Evolutionary conservation across 64 coral and sea anemone species (phyloP), one percentile per base, ranked within the genome.

Genomic region (Platygyra sinensis): DNA sequence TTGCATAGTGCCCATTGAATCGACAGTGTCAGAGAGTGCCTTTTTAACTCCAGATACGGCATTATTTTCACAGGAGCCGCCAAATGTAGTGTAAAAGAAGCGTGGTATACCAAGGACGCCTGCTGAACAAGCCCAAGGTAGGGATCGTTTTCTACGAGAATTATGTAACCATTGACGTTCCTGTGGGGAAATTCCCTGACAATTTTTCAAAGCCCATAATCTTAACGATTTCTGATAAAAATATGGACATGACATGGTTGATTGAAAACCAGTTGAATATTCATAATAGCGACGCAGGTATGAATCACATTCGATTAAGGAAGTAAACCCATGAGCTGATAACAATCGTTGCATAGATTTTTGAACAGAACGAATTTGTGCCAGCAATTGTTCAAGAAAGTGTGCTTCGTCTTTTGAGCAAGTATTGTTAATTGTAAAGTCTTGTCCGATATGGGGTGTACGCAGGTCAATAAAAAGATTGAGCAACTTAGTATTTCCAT

Each of bases 401-500:
- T 60, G 28, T 19, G 32, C 3, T 15, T 65, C 16, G 10, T 30
- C 9, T 30, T 22, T 0, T 9, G 17, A 28, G 14, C 75, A 78
- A 27, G 75, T 82, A 30, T 82, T 39, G 38, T 82, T 82, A 20
- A 82, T 39, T 16, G 79, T 65, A 16, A 82, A 82, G 8, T 82
- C 60, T 4, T 16, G 57, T 1, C 79, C 79, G 6, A 82, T 65
- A 19, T 16, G 8, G 4, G 79, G 79, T 39, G 57, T 62, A 14
- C 75, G 75, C 19, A 78, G 11, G 52, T 78, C 39, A 25, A 78
- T 12, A 54, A n/a, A 78, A 22, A 67, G 63, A 19, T 67, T 25
- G 24, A 67, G 19, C 19, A 27, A 88, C 8, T 87, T 78, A 10
- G 91, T 82, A 20, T 93, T 60, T 8, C 36, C 28, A 32, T 93